Percentiles rank a stretch among this genome's conserved stretches.
Conservation (phyloP, 2,113 vertebrate genomes). For the Ardeotis arabs region DNA sequence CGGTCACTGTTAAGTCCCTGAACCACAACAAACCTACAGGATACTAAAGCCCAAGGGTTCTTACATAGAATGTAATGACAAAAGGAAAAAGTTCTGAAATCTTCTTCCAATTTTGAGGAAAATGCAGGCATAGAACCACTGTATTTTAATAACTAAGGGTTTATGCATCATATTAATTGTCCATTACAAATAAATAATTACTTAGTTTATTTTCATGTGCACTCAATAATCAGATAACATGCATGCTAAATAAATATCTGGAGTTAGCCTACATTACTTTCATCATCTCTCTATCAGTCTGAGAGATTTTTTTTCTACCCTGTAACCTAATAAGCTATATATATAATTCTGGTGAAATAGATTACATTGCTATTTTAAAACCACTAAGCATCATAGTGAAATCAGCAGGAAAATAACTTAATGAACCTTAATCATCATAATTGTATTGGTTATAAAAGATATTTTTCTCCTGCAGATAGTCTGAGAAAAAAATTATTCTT, state of each 20-base stretch:
- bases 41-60: background rate
- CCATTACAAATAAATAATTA: conserved; percentile 32
- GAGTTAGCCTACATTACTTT: conserved; percentile 1
- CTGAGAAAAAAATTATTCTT: background rate
- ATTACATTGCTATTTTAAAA: conserved; percentile 45
- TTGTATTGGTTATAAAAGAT: conserved; percentile 44
- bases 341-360: background rate
- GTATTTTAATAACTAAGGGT: background rate
- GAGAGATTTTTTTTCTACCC: background rate
- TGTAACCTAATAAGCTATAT: conserved; percentile 8
- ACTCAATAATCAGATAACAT: conserved; percentile 18
- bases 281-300: background rate
- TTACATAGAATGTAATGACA: background rate
- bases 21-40: background rate
- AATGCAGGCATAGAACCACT: background rate
- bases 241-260: conserved; percentile 12
- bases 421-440: conserved; percentile 52
- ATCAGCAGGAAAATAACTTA: conserved; percentile 47
- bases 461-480: conserved; percentile 30
- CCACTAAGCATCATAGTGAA: conserved; percentile 2
- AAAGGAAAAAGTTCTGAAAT: background rate
- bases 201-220: background rate
- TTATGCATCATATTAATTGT: background rate
- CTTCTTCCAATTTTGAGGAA: background rate
- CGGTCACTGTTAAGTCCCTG: background rate